A percentile compares a stretch with the other conserved stretches of the same genome.
Conservation (phyloP, 2,113 vertebrate genomes). For the Ceyx margarethae region DNA sequence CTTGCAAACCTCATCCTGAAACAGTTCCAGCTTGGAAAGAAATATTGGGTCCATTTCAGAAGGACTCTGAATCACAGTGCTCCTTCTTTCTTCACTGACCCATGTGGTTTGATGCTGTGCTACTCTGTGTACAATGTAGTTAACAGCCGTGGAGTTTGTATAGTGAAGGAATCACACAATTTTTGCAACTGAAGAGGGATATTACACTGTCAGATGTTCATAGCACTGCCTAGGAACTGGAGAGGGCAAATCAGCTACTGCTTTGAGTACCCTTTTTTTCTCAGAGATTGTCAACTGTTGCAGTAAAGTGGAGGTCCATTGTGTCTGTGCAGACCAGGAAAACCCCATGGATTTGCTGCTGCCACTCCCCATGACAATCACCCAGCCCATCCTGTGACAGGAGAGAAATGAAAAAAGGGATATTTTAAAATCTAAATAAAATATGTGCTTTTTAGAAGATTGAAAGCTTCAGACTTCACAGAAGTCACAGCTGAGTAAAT, state of each 20-base stretch:
- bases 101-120: accelerated
- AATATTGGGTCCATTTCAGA: neutral
- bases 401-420: neutral
- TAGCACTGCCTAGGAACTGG: neutral
- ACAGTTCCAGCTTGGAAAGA: neutral
- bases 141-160: neutral
- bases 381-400: neutral
- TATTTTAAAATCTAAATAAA: neutral
- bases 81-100: neutral
- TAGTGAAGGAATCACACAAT: neutral
- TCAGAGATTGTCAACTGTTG: neutral
- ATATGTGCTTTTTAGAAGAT: neutral
- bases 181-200: neutral
- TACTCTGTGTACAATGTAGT: accelerated
- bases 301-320: accelerated
- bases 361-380: accelerated
- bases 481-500: neutral
- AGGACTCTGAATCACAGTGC: neutral
- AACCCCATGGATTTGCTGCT: accelerated
- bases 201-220: neutral
- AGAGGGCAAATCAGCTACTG: neutral
- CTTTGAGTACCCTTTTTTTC: neutral
- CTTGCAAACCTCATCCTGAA: neutral
- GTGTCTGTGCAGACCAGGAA: neutral
- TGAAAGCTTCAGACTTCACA: neutral